Conservation (phyloP, 1,140 invertebrate species). For the Drosophila yakuba region DNA sequence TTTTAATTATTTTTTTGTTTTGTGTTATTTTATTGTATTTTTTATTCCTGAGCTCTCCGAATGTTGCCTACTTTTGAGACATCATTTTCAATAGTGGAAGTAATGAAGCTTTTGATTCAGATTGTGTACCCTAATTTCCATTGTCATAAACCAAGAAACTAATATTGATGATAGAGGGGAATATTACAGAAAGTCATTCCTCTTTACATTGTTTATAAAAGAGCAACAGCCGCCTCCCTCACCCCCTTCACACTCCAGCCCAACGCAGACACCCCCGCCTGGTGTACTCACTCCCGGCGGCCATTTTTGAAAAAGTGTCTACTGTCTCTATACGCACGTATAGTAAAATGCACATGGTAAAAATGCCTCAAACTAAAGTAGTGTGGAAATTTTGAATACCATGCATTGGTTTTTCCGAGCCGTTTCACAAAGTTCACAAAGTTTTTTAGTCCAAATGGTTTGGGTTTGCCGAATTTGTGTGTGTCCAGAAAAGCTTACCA, state of each 20-base stretch:
- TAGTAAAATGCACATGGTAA: constrained; percentile 10
- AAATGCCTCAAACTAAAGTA: constrained; percentile 9
- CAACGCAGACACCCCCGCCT: constrained; percentile 12
- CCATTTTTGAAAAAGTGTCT: constrained; percentile 66
- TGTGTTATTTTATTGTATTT: too few relatives aligned
- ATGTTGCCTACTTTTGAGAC: not conserved
- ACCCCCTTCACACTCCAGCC: not conserved
- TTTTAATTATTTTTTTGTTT: too few relatives aligned
- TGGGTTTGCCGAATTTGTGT: constrained; percentile 30
- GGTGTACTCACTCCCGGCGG: constrained; percentile 38
- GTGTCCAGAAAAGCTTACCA: constrained; percentile 56
- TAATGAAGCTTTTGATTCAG: too few relatives aligned
- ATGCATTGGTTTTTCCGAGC: constrained; percentile 26
- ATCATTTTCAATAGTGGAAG: not conserved
- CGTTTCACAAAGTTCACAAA: constrained; percentile 11
- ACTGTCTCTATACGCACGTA: constrained; percentile 29
- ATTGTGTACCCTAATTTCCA: too few relatives aligned
- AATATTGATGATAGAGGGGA: not conserved
- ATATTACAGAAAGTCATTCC: not conserved
- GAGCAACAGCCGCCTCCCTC: constrained; percentile 48
- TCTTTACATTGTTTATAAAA: constrained; percentile 5
- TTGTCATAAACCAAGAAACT: too few relatives aligned
- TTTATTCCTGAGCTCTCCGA: not conserved
- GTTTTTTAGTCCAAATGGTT: constrained; percentile 13
- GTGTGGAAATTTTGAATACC: not conserved